A percentile compares a stretch with the other conserved stretches of the same genome.
These are phyloP conservation scores for Engraulis encrasicolus DNA, from an alignment of 2,113 vertebrate genomes.

Conservation along the genomic window DNA sequence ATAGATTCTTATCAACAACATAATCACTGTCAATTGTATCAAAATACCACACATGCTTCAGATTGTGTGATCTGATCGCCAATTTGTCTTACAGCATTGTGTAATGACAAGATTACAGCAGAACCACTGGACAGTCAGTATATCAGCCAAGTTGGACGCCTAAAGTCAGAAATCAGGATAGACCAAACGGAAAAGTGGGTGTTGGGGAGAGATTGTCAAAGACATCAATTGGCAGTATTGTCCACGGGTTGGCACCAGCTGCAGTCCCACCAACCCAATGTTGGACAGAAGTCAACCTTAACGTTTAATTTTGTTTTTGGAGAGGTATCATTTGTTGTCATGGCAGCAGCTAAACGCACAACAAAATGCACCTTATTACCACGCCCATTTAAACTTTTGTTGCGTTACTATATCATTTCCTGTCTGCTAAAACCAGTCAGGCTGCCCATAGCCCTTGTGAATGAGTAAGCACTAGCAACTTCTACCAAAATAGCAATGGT, in stretches of 20 bases:
- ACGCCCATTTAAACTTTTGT: too few species aligned
- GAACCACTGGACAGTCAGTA: background rate
- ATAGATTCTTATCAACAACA: background rate
- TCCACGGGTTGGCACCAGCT: background rate
- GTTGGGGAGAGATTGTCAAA: constrained; percentile 7
- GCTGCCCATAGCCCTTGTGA: too few species aligned
- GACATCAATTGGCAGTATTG: background rate
- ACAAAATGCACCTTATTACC: too few species aligned
- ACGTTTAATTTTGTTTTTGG: background rate
- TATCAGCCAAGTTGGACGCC: too few species aligned
- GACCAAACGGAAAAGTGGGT: background rate
- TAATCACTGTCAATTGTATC: background rate
- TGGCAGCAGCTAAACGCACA: background rate
- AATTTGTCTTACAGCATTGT: background rate
- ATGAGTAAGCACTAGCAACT: too few species aligned
- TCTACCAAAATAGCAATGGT: too few species aligned
- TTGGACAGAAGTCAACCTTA: background rate
- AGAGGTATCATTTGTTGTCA: background rate
- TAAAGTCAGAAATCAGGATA: background rate
- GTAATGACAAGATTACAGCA: background rate
- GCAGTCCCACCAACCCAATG: background rate
- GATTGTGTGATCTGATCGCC: background rate
- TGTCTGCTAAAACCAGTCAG: too few species aligned
- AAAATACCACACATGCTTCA: background rate
- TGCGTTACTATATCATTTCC: too few species aligned